phyloP scores from a whole-genome alignment of 2,797 vertebrate species.

The Hydrolagus colliei region DNA sequence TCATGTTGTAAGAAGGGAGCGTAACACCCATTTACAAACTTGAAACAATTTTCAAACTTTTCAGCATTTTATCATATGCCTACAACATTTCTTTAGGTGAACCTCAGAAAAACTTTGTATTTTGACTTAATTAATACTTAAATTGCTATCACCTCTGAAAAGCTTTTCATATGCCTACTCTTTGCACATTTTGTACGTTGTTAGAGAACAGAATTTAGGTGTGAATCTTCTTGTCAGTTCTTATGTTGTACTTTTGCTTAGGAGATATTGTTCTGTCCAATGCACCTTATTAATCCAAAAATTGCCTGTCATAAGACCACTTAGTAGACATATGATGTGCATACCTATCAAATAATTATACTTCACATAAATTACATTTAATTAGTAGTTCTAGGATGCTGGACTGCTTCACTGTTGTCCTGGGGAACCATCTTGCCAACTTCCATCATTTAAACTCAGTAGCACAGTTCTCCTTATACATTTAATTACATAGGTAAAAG shows the following conservation, averaged over 20 bases:
- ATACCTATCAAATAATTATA: neutral
- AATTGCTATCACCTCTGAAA: neutral
- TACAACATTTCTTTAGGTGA: neutral
- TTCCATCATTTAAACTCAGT: too few relatives aligned
- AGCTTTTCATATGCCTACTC: neutral
- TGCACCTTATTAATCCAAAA: neutral
- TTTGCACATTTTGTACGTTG: neutral
- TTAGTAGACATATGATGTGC: neutral
- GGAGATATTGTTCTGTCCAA: neutral
- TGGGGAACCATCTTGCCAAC: too few relatives aligned
- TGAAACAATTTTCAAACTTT: conserved; percentile 3
- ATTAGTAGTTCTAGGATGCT: neutral
- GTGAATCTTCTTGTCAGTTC: neutral
- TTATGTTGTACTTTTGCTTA: neutral
- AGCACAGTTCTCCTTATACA: too few relatives aligned
- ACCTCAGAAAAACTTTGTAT: neutral
- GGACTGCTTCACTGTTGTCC: neutral
- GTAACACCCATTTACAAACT: neutral
- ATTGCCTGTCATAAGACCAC: neutral
- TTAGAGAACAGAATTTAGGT: neutral
- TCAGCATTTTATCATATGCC: neutral
- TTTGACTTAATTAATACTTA: neutral
- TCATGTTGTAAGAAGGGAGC: too few relatives aligned
- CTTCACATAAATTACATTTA: neutral
- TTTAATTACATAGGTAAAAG: too few relatives aligned